Percentiles rank a stretch among this genome's conserved stretches.
These are phyloP conservation scores for Toxostoma redivivum DNA, from an alignment of 2,113 vertebrate genomes.

Conservation along the genomic window DNA sequence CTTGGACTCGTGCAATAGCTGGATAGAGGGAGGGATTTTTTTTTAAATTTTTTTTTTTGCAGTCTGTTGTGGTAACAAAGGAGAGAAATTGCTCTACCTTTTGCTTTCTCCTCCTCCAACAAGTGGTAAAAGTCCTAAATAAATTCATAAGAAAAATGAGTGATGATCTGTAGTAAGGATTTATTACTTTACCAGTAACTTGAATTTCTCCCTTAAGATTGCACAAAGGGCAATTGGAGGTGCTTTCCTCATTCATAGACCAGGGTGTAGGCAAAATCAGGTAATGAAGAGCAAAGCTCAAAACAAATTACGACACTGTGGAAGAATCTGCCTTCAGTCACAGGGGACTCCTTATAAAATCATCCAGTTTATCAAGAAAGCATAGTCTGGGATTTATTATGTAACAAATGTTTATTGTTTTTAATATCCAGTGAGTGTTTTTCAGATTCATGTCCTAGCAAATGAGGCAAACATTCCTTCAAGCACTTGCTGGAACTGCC, in stretches of 20 bases:
- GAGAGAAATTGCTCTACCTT: not conserved
- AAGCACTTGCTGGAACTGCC: not conserved
- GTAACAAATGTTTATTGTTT: conserved; percentile 39
- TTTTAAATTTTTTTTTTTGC: not conserved
- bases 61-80: conserved; percentile 1
- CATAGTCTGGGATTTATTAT: conserved; percentile 37
- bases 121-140: not conserved
- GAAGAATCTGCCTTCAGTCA: conserved; percentile 24
- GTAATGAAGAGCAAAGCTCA: not conserved
- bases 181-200: conserved; percentile 41
- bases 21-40: not conserved
- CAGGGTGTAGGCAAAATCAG: not conserved
- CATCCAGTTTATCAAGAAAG: not conserved
- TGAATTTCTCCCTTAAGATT: conserved; percentile 26
- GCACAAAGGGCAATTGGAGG: not conserved
- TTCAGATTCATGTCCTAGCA: not conserved
- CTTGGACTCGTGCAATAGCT: not conserved
- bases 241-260: not conserved
- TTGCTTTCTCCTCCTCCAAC: not conserved
- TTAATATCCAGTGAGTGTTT: conserved; percentile 19
- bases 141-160: not conserved
- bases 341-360: not conserved
- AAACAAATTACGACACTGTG: not conserved
- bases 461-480: not conserved
- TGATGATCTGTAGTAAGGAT: conserved; percentile 28